Evolutionary conservation across 2,888 invertebrate genomes (phyloP), one percentile per base, ranked within the genome.

Genomic region (Meteorus cinctellus): DNA sequence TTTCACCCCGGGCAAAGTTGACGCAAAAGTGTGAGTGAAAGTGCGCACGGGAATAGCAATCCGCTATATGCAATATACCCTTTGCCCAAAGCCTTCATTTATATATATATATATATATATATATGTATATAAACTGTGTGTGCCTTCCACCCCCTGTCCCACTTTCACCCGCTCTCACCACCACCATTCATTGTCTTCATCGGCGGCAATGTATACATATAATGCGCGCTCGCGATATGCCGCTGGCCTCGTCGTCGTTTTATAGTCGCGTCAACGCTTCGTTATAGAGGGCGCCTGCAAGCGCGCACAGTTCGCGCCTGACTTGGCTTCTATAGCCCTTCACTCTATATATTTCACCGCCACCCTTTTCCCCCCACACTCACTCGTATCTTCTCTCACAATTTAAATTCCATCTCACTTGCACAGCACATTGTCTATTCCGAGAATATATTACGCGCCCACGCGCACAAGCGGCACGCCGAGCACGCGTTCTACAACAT

Each of bases 231-330:
- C 29, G 19, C 68, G 71, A 51, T 72, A 74, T 45, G 78, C 76
- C 68, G 76, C 73, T 71, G 66, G 71, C 84, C 83, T 82, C 81
- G 86, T 86, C 86, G 86, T 86, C 86, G 86, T 88, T 88, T 87
- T 87, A 86, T 87, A 83, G 85, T 81, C 88, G 86, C 88, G 86
- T 88, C 87, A 87, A 87, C 88, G 88, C 87, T 88, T 88, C 88
- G 87, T 88, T 88, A 87, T 87, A 81, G 86, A 82, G 84, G 65
- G 62, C 62, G 70, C 51, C 62, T 45, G 69, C 62, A 27, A 74
- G 66, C 34, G 34, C 66, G 68, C 36, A 83, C 83, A 82, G 81
- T 82, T 83, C 82, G 83, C 86, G 86, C 81, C 85, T 84, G 84
- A 84, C 82, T 85, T 86, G 83, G 83, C 84, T 84, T 84, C 84